Conservation (phyloP, 2,888 invertebrate genomes). For the Tenodera sinensis region DNA sequence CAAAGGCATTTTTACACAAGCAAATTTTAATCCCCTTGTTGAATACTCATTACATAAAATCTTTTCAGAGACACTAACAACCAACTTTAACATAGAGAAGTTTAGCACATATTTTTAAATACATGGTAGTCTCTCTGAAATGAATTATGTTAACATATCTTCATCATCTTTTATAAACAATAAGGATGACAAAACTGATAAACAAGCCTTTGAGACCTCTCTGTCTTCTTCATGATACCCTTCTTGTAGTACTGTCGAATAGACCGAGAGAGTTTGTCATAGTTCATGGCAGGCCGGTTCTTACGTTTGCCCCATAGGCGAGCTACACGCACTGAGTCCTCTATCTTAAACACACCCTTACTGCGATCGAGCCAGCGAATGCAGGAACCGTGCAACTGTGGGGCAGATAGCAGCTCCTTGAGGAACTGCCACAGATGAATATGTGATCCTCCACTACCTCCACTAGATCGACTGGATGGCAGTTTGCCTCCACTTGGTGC, state of each 20-base stretch:
- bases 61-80: neutral
- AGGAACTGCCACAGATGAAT: slow-evolving; percentile 99
- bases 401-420: slow-evolving; percentile 87
- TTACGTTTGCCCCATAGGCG: slow-evolving; percentile 96
- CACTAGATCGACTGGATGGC: slow-evolving; percentile 27
- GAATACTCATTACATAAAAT: neutral
- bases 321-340: slow-evolving; percentile 97
- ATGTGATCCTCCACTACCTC: slow-evolving; percentile 66
- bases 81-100: neutral
- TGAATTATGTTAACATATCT: neutral
- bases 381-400: slow-evolving; percentile 85
- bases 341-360: slow-evolving; percentile 97
- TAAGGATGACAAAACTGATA: slow-evolving; percentile 98
- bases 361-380: slow-evolving; percentile 95
- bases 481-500: slow-evolving; percentile 41
- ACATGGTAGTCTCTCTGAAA: neutral
- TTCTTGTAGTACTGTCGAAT: slow-evolving; percentile 99
- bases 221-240: slow-evolving; percentile 99
- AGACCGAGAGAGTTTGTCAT: slow-evolving; percentile 96
- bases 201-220: slow-evolving; percentile 93
- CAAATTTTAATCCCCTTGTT: neutral
- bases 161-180: slow-evolving; percentile 58
- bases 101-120: neutral
- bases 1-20: neutral
- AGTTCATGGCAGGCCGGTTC: slow-evolving; percentile 99